A percentile compares a stretch with the other conserved stretches of the same genome.
Evolutionary conservation across 2,797 vertebrate species (phyloP).

Genomic region (Molossus alvarezi): DNA sequence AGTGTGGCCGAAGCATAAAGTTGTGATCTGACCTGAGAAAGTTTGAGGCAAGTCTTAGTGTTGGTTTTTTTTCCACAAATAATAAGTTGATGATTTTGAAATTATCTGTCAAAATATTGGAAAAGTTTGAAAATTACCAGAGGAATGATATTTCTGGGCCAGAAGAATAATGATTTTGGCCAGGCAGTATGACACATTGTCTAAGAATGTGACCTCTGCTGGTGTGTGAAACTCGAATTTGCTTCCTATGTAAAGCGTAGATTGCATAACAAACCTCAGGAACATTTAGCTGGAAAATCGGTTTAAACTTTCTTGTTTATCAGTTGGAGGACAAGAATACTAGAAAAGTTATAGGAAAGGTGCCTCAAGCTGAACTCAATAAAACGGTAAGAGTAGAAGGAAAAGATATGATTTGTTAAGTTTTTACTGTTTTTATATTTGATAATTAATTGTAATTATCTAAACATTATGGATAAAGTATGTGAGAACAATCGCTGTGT

Average conservation of each 20-base stretch:
- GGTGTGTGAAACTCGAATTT: not conserved
- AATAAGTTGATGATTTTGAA: slow-evolving; percentile 13
- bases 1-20: not conserved
- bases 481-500: slow-evolving; percentile 22
- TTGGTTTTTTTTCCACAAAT: not conserved
- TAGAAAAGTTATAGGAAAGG: not conserved
- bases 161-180: not conserved
- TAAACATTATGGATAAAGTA: not conserved
- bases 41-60: not conserved
- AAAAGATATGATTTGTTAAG: slow-evolving; percentile 23
- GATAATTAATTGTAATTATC: slow-evolving; percentile 53
- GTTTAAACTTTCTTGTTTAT: not conserved
- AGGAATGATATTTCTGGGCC: slow-evolving; percentile 41
- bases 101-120: slow-evolving; percentile 18
- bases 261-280: not conserved
- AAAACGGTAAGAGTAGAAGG: not conserved
- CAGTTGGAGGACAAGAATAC: not conserved
- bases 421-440: slow-evolving; percentile 38
- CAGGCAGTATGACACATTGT: not conserved
- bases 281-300: not conserved
- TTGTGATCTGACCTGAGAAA: not conserved
- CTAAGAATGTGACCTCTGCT: not conserved
- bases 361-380: not conserved
- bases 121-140: slow-evolving; percentile 20
- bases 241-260: not conserved